phyloP scores from a whole-genome alignment of 2,113 vertebrate species.

The Gobius niger region DNA sequence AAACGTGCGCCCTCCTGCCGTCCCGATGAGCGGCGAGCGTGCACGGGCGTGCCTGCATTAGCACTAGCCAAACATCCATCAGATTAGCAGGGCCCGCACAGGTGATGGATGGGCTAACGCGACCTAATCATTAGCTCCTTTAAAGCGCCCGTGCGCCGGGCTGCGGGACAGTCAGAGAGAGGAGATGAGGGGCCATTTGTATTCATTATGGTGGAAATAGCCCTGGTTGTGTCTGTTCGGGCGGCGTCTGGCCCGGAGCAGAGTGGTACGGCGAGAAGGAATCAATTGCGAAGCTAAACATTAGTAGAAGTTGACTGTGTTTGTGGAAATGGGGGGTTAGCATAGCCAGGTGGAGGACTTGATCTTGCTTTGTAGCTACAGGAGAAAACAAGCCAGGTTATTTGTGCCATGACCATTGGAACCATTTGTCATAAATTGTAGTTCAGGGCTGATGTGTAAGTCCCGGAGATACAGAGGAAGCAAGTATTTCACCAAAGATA shows the following conservation, averaged over 20 bases:
- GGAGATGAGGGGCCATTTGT: conserved; percentile 53
- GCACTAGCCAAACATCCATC: conserved; percentile 55
- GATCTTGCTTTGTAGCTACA: neutral
- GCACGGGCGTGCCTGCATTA: conserved; percentile 36
- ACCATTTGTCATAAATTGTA: no score
- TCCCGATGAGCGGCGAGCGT: conserved; percentile 53
- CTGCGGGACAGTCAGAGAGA: conserved; percentile 31
- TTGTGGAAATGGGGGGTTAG: conserved; percentile 11
- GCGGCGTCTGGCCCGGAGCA: neutral
- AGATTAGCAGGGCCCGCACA: conserved; percentile 38
- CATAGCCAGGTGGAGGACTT: conserved; percentile 3
- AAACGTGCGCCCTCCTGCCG: conserved; percentile 50
- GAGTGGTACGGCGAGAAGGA: conserved; percentile 22
- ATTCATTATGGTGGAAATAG: conserved; percentile 48
- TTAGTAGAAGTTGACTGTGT: conserved; percentile 39
- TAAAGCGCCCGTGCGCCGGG: conserved; percentile 29
- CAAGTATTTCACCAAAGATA: no score
- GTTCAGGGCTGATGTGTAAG: neutral
- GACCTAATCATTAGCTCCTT: conserved; percentile 56
- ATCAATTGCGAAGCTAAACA: conserved; percentile 49
- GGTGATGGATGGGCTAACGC: conserved; percentile 51
- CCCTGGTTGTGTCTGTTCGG: conserved; percentile 26
- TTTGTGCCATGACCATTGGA: no score
- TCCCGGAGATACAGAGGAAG: no score
- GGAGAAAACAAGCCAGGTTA: no score